Evolutionary conservation across 2,113 vertebrate genomes (phyloP), one percentile per base, ranked within the genome.

Genomic region (Phoenicopterus ruber): DNA sequence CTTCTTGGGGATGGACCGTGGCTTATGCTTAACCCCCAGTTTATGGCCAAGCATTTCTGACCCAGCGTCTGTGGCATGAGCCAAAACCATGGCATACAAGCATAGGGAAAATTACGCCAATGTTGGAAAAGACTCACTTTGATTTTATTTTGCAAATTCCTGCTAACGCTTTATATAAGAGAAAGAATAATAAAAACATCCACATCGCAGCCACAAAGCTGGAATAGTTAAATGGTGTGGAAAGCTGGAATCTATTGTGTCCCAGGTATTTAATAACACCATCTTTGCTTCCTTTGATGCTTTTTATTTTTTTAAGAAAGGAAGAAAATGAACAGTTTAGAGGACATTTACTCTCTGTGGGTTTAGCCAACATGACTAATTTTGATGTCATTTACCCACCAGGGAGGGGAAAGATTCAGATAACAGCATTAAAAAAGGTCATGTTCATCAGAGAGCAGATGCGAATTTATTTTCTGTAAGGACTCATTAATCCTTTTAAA

Each of bases 401-500:
- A 76, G 91, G 91, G 89, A 95, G 38, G 36, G 49, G n/a, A 82
- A 94, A 20, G 73, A 82, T 82, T 91, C 81, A 87, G 36, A 65
- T 50, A 91, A 52, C 47, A 78, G 54, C 67, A 2, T 85, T 69
- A 83, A 95, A 97, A 95, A 93, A 95, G 93, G 91, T 94, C 93
- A 70, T 67, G 85, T 62, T 96, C 90, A 78, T 96, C 82, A 78
- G 86, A 93, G 62, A 94, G 66, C 58, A 80, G 81, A 91, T 87
- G 66, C 0, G 0, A 73, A 91, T 93, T 85, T 83, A 58, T 86
- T 85, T 94, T 88, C 70, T 94, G 78, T 82, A 25, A 97, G 91
- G 92, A 80, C 70, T 97, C 90, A 77, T 97, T 96, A 96, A 96
- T 94, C 58, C 36, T 95, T 73, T 94, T n/a, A 65, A 95, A 78